Base-by-base conservation (phyloP, 2,888 invertebrate genomes). In the Caradrina kadenii region DNA sequence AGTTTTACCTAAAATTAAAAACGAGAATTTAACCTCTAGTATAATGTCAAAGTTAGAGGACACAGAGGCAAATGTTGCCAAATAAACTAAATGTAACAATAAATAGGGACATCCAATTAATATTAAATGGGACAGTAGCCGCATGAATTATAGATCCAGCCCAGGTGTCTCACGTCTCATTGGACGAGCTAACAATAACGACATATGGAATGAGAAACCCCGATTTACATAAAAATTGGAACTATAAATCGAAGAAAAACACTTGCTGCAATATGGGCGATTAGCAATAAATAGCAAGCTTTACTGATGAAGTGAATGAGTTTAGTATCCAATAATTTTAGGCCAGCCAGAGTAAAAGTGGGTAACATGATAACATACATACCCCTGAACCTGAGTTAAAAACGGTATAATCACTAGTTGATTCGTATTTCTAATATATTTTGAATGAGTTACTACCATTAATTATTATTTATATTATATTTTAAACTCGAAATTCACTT, bases 1-100 rank as follows among this genome's bases (percentile, higher is more conserved):
- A 89, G 89, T 89, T 83, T 54, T 74, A 63, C 63, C 50, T 52
- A 72, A 62, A 59, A 72, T 59, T 64, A 58, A 63, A 55, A 60
- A 69, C 26, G 10, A 60, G 31, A 68, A 77, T 86, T 81, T 89
- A 90, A 90, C 89, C 88, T 90, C 84, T 82, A 66, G 42, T 59
- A 70, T 72, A 85, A 87, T 90, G 89, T 91, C 90, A 92, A 86
- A 88, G 73, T 86, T 88, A 90, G 88, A 91, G 89, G 90, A 86
- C 90, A 88, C 72, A 73, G 77, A 77, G 81, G 72, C 80, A 83
- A 86, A 79, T 64, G 75, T 81, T 80, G 73, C 68, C 65, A 63
- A 81, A 75, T 69, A 71, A 76, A 66, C 55, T 61, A 72, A 71
- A 26, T 67, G 48, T 45, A 59, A 50, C 49, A 53, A 54, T 52